Conservation (phyloP, 2,113 vertebrate species). For the Amia ocellicauda region DNA sequence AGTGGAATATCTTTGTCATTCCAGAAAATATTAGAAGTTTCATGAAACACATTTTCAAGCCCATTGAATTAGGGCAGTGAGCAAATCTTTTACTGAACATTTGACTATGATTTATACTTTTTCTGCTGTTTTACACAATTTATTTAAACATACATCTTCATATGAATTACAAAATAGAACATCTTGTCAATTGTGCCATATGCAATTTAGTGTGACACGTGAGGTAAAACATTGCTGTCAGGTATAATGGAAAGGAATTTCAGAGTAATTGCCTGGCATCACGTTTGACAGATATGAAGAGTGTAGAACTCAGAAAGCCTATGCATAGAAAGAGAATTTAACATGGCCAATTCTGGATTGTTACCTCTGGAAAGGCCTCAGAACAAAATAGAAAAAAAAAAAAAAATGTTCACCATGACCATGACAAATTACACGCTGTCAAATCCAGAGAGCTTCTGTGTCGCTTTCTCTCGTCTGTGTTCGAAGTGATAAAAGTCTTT, state of each 20-base stretch:
- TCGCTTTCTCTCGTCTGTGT: not conserved
- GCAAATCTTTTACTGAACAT: too few species aligned
- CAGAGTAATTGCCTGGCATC: not conserved
- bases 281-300: not conserved
- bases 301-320: not conserved
- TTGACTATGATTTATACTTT: not conserved
- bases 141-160: not conserved
- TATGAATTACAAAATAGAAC: not conserved
- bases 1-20: too few species aligned
- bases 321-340: conserved; percentile 7
- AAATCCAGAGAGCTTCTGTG: not conserved
- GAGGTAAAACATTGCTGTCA: conserved; percentile 2
- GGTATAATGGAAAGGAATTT: conserved; percentile 5
- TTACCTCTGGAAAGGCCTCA: not conserved
- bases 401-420: not conserved
- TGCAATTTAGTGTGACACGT: not conserved
- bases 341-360: conserved; percentile 3
- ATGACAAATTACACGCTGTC: conserved; percentile 9
- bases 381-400: too few species aligned
- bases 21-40: too few species aligned
- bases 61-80: too few species aligned
- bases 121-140: not conserved
- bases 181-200: not conserved
- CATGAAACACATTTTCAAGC: too few species aligned
- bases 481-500: not conserved